These are phyloP conservation scores for Cetoscarus ocellatus DNA, from an alignment of 2,797 vertebrate species.

Conservation along the genomic window DNA sequence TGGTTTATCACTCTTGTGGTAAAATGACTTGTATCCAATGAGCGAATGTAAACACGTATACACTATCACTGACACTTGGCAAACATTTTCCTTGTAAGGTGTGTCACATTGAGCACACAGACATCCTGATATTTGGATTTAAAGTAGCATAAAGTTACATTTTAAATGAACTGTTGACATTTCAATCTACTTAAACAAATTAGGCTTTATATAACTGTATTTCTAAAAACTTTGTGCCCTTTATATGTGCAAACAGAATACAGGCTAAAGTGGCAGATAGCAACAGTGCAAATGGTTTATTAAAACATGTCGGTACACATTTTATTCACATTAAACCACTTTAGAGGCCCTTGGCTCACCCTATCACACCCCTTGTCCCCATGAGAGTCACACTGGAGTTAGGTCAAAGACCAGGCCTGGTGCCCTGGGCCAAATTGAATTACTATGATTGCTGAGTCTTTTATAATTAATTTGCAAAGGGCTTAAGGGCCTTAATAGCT, in stretches of 20 bases:
- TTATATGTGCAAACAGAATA: background rate
- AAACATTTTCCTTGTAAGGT: no score
- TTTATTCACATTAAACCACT: constrained; percentile 24
- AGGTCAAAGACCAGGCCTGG: constrained; percentile 83
- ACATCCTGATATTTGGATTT: background rate
- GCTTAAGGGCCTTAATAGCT: constrained; percentile 87
- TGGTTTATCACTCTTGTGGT: no score
- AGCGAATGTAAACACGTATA: no score
- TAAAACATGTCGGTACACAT: constrained; percentile 13
- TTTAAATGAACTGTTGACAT: no score
- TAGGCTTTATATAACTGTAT: background rate
- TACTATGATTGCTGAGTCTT: constrained; percentile 90
- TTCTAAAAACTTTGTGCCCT: no score
- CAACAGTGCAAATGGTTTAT: constrained; percentile 10
- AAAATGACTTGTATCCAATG: no score
- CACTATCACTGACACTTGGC: no score
- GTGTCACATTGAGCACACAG: background rate
- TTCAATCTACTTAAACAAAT: background rate
- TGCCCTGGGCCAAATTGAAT: constrained; percentile 89
- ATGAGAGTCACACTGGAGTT: constrained; percentile 45
- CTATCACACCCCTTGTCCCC: constrained; percentile 32
- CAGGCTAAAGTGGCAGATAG: background rate
- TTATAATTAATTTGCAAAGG: constrained; percentile 93
- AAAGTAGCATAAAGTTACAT: background rate
- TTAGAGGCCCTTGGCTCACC: constrained; percentile 30